Percentiles rank a stretch among this genome's conserved stretches.
Conservation (phyloP, 2,113 vertebrate species). For the Naja naja region DNA sequence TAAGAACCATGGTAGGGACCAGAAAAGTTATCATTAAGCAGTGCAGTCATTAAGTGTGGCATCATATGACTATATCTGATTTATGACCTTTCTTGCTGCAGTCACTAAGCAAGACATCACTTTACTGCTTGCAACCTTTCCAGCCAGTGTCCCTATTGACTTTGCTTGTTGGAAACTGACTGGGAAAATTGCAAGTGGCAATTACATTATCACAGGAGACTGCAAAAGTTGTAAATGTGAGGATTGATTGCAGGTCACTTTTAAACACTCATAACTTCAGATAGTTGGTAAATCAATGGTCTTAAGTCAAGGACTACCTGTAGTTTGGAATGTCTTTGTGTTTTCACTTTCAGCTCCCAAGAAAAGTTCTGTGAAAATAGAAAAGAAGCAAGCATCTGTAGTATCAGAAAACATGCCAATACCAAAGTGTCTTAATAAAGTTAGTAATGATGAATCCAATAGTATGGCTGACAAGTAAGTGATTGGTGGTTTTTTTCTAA, state of each 20-base stretch:
- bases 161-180: not conserved
- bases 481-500: not conserved
- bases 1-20: not conserved
- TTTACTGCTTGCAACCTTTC: not conserved
- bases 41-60: not conserved
- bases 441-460: conserved; percentile 15
- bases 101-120: not conserved
- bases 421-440: not conserved
- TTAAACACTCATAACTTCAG: not conserved
- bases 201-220: not conserved
- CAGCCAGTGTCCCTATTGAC: not conserved
- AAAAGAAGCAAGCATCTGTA: conserved; percentile 41
- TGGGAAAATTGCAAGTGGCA: not conserved
- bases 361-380: conserved; percentile 64
- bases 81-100: not conserved
- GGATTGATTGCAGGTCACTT: not conserved
- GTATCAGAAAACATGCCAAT: conserved; percentile 23
- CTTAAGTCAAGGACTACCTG: not conserved
- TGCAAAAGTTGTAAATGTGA: not conserved
- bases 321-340: not conserved
- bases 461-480: conserved; percentile 34
- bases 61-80: not conserved
- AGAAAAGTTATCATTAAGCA: not conserved
- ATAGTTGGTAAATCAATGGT: not conserved
- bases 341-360: conserved; percentile 71